Conservation (phyloP, 2,888 invertebrate species). For the Euplagia quadripunctaria region DNA sequence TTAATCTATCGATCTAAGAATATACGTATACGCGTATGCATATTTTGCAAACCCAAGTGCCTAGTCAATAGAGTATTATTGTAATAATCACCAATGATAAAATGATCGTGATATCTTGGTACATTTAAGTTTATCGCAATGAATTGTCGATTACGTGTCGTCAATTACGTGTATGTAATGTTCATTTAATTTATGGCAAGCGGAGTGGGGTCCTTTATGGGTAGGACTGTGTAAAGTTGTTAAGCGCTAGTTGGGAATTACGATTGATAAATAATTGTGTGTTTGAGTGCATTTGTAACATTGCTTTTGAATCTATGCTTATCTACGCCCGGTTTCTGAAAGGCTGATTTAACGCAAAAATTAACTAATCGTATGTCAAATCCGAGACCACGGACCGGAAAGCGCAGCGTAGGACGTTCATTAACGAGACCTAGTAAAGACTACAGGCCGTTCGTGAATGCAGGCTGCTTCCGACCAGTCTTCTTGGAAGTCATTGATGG, state of each 20-base stretch:
- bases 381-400: too few relatives aligned
- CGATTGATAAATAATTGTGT: background rate
- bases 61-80: background rate
- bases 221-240: background rate
- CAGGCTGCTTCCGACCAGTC: too few relatives aligned
- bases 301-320: too few relatives aligned
- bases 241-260: background rate
- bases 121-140: slow-evolving; percentile 9
- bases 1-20: too few relatives aligned
- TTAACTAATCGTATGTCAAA: too few relatives aligned
- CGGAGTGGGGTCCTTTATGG: background rate
- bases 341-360: too few relatives aligned
- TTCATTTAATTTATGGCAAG: slow-evolving; percentile 10
- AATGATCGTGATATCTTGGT: slow-evolving; percentile 9
- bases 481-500: too few relatives aligned
- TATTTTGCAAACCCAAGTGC: slow-evolving; percentile 1
- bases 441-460: too few relatives aligned
- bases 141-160: slow-evolving; percentile 22
- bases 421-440: too few relatives aligned
- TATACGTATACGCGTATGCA: too few relatives aligned
- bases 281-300: background rate
- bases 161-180: slow-evolving; percentile 23
- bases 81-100: slow-evolving; percentile 16
- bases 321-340: too few relatives aligned
- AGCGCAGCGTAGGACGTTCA: too few relatives aligned